Conservation (phyloP, 2,888 invertebrate species). For the Craniophora ligustri region DNA sequence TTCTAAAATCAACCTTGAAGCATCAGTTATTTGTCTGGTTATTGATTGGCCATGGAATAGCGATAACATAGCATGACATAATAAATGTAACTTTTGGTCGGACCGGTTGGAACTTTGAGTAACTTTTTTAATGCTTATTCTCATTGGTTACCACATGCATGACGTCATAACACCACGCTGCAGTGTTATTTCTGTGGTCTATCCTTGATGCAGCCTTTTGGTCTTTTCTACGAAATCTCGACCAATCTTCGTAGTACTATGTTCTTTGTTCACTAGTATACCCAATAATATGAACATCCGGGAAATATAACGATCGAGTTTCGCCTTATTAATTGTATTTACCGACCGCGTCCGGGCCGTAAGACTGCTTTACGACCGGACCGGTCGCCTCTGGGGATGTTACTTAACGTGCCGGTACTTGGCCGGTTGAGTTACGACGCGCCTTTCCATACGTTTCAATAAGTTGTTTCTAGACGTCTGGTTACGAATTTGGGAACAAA, state of each 20-base stretch:
- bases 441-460: constrained; percentile 10
- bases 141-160: no score
- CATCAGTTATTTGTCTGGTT: no score
- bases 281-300: constrained; percentile 9
- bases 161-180: no score
- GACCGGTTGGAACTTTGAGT: neutral
- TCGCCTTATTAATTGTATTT: constrained; percentile 44
- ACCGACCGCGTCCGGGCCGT: constrained; percentile 17
- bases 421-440: constrained; percentile 24
- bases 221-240: no score
- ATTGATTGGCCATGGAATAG: no score
- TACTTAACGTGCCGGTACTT: constrained; percentile 35
- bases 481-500: constrained; percentile 1
- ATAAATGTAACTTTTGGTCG: neutral
- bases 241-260: neutral
- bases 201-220: no score
- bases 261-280: neutral
- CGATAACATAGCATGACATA: no score
- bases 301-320: constrained; percentile 18
- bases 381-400: constrained; percentile 34
- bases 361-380: constrained; percentile 44
- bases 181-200: no score
- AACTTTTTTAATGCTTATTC: neutral
- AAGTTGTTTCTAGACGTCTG: constrained; percentile 1
- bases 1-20: no score